Evolutionary conservation across 2,797 vertebrate species (phyloP).

Genomic region (Pseudochirops corinnae): DNA sequence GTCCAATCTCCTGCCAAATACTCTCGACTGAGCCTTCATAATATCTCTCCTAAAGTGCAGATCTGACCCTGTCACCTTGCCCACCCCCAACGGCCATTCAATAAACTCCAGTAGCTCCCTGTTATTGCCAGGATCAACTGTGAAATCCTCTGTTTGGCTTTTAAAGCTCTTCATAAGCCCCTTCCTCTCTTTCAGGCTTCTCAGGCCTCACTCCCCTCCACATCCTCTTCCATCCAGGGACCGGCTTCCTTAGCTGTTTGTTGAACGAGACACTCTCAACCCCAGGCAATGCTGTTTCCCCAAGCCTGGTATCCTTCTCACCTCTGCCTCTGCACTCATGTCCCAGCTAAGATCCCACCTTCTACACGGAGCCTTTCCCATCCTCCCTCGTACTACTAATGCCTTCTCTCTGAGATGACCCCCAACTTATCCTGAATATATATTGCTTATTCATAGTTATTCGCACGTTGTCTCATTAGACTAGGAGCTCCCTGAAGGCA

Average conservation of each 20-base stretch:
- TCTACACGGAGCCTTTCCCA: too few relatives aligned
- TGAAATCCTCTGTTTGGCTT: background rate
- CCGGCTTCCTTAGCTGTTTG: background rate
- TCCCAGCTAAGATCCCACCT: too few relatives aligned
- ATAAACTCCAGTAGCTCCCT: background rate
- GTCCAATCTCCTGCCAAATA: background rate
- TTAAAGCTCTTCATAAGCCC: background rate
- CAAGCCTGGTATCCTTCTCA: background rate
- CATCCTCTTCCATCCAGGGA: background rate
- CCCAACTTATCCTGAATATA: too few relatives aligned
- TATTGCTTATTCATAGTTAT: too few relatives aligned
- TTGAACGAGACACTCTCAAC: background rate
- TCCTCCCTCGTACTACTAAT: too few relatives aligned
- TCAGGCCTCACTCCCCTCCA: background rate
- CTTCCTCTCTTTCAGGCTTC: background rate
- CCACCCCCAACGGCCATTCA: background rate
- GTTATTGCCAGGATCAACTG: background rate
- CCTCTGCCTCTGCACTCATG: too few relatives aligned
- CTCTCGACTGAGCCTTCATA: background rate
- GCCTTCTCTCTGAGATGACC: too few relatives aligned
- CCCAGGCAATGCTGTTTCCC: background rate
- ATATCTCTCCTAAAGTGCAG: background rate
- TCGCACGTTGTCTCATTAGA: too few relatives aligned
- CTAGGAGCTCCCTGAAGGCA: background rate
- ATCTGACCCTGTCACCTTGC: background rate